Base-by-base conservation (phyloP, 2,797 vertebrate species). In the Staurois parvus region DNA sequence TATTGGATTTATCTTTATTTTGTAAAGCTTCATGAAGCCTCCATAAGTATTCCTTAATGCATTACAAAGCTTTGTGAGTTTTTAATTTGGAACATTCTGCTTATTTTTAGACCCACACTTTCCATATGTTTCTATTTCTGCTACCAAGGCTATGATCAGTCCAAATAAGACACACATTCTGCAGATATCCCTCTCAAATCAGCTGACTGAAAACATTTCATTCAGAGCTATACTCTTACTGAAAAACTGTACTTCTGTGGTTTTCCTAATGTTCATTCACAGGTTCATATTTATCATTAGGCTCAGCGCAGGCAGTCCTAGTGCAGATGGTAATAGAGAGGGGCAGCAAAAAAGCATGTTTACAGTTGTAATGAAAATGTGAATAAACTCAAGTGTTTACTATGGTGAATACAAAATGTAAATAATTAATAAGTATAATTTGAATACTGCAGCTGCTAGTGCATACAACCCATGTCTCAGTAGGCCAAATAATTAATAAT, bases 1-100 rank as follows among this genome's bases (percentile, higher is more conserved):
- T 85, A 85, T 85, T 85, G 84, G 84, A 85, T 85, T 85, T 81
- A 81, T 85, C 78, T 85, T 75, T 85, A 85, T 85, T 81, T 81
- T 76, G 84, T 85, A 79, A 85, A 85, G 84, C 84, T 85, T 85
- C 76, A 74, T 80, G 84, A 85, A 81, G 84, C 84, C 59, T 81
- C 30, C 28, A 77, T 80, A 79, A 85, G 84, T 76, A 85, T 80
- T 85, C 72, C 78, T 76, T 85, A 85, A 85, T 85, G 84, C 78
- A 81, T 85, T 85, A 81, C 79, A 81, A 85, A 85, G 84, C 84
- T 81, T 56, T 70, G 72, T 85, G 78, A 85, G 84, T 81, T 73
- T 85, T 85, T 85, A 76, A 85, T 85, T 85, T 81, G 73, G 73
- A 76, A 26, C 79, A 72, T 85, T 85, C 84, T 85, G 84, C 78